A percentile compares a stretch with the other conserved stretches of the same genome.
Evolutionary conservation across 2,888 invertebrate species (phyloP).

Genomic region (Balanococcus diminutus): DNA sequence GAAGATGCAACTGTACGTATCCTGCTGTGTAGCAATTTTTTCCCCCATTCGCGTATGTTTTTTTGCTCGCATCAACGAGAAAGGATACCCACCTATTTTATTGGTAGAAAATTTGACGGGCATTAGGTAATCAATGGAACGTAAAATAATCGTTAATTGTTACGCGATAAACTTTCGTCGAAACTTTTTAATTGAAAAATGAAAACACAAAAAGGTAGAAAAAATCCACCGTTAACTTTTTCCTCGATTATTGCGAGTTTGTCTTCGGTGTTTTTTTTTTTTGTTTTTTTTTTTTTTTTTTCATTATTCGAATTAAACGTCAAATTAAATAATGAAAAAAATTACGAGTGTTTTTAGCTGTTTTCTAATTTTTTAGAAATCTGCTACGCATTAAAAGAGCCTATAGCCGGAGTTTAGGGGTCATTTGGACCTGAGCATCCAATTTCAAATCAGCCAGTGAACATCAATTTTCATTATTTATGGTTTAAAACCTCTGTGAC

Average conservation of each 20-base stretch:
- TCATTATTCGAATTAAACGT: neutral
- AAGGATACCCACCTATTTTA: neutral
- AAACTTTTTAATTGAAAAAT: constrained; percentile 25
- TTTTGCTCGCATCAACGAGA: neutral
- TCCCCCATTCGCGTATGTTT: neutral
- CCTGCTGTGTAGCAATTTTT: neutral
- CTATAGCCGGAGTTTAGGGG: no score
- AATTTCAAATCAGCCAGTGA: no score
- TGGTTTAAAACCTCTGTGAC: no score
- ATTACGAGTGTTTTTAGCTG: no score
- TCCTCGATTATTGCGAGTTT: neutral
- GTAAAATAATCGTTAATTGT: constrained; percentile 12
- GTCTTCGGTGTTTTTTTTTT: no score
- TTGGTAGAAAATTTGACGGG: neutral
- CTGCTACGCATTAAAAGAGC: no score
- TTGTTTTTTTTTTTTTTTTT: neutral
- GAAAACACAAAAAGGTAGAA: neutral
- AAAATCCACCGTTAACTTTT: neutral
- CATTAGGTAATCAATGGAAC: neutral
- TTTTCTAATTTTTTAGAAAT: no score
- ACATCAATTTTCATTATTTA: no score
- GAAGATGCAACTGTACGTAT: neutral
- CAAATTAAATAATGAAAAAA: neutral
- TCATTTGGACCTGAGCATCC: no score
- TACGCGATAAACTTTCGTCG: neutral